Base-by-base conservation (phyloP, 2,888 invertebrate genomes). In the Cylindroiulus punctatus region DNA sequence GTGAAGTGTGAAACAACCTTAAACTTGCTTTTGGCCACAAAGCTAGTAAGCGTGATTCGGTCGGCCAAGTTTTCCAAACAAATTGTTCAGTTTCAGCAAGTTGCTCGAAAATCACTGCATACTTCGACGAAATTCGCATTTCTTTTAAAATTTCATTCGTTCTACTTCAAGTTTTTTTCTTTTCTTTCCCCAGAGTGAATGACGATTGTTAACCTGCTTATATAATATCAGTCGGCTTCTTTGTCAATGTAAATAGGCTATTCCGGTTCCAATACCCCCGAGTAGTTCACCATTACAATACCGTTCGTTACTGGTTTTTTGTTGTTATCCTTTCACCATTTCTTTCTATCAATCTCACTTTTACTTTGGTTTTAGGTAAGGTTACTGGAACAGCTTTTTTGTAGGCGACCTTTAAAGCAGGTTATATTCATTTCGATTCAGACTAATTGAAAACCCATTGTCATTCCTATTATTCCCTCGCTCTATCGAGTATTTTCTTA, bases 141-240 rank as follows among this genome's bases (percentile, higher is more conserved):
- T 47, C n/a, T 57, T 57, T n/a, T n/a, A 7, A 57, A n/a, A 57
- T 57, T 57, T 57, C 57, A n/a, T n/a, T 57, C 57, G 57, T 57
- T 57, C 57, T n/a, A 57, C 57, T 57, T 57, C 2, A 19, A 57
- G n/a, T 57, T 52, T 17, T 52, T 52, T 52, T 52, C 17, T 7
- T 19, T 57, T n/a, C 65, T 26, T n/a, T n/a, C 26, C 22, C 5
- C 17, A 17, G n/a, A 26, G 10, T 22, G 65, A 65, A 65, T 26
- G n/a, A 57, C n/a, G 57, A 57, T 57, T n/a, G 57, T 57, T 57
- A 57, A 57, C 57, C 57, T 57, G n/a, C 57, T 57, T 57, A 57
- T 57, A 57, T 57, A 57, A 57, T 19, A 3, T 57, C 19, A 57
- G 19, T 57, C 57, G 57, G 57, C 57, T 57, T 57, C 57, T n/a